phyloP scores from a whole-genome alignment of 2,113 vertebrate genomes.

The Chauna torquata region DNA sequence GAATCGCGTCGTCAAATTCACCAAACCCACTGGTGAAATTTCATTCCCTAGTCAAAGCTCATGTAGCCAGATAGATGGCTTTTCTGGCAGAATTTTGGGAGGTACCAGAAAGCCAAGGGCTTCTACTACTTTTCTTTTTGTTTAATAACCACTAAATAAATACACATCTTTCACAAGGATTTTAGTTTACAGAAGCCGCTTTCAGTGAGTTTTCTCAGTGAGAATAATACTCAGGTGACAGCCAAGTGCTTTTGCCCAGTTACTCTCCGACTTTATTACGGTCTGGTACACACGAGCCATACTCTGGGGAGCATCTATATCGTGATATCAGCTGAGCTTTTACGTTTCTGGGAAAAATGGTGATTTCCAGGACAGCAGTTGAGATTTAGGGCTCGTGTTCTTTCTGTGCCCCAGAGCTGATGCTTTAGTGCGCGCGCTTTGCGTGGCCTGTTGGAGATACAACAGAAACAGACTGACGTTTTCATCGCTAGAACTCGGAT shows the following conservation, averaged over 20 bases:
- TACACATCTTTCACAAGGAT: neutral
- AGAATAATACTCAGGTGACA: neutral
- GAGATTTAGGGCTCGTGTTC: neutral
- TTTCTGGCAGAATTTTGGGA: neutral
- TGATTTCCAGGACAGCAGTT: neutral
- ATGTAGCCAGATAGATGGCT: rapidly evolving
- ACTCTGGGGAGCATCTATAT: neutral
- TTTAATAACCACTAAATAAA: neutral
- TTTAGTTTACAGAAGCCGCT: neutral
- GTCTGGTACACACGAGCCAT: rapidly evolving
- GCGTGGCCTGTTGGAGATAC: neutral
- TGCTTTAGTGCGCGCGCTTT: neutral
- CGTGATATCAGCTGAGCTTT: neutral
- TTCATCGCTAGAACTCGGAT: neutral
- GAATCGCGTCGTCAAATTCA: neutral
- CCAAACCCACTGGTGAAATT: rapidly evolving
- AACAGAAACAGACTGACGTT: neutral
- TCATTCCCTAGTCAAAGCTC: neutral
- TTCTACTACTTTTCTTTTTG: neutral
- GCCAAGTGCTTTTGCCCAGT: neutral
- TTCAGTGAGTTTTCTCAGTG: neutral
- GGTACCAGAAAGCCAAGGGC: neutral
- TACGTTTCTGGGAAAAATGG: neutral
- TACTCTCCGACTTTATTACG: neutral
- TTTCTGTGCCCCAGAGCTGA: neutral